Conservation (phyloP, 2,888 invertebrate genomes). For the Agriopis leucophaearia region DNA sequence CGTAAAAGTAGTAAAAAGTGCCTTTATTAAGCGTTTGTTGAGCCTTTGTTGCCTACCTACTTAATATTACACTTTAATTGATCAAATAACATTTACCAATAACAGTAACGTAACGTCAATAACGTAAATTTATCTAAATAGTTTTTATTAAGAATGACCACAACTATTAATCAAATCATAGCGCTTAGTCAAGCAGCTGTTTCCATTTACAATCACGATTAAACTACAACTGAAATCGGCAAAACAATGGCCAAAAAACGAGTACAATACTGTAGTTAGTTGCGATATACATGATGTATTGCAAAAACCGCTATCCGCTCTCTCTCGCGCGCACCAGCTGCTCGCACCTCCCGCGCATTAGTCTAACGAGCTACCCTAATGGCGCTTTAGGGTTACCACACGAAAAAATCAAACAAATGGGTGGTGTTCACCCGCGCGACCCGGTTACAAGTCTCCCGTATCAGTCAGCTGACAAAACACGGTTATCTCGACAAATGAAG, state of each 20-base stretch:
- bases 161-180: slow-evolving; percentile 24
- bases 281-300: slow-evolving; percentile 74
- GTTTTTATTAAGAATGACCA: background rate
- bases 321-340: slow-evolving; percentile 71
- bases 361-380: slow-evolving; percentile 84
- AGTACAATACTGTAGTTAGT: slow-evolving; percentile 62
- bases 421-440: slow-evolving; percentile 63
- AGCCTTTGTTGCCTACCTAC: no score
- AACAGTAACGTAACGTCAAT: background rate
- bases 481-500: slow-evolving; percentile 70
- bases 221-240: slow-evolving; percentile 49
- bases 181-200: slow-evolving; percentile 23
- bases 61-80: no score
- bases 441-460: slow-evolving; percentile 72
- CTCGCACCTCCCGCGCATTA: slow-evolving; percentile 80
- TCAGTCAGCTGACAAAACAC: slow-evolving; percentile 75
- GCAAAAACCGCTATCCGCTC: slow-evolving; percentile 71
- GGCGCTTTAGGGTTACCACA: slow-evolving; percentile 74
- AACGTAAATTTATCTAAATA: background rate
- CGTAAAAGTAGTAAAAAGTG: no score
- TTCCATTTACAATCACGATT: slow-evolving; percentile 49
- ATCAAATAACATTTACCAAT: no score
- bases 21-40: no score
- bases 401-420: slow-evolving; percentile 77
- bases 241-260: slow-evolving; percentile 44